Base-by-base conservation (phyloP, 2,888 invertebrate species). In the Pammene fasciana region DNA sequence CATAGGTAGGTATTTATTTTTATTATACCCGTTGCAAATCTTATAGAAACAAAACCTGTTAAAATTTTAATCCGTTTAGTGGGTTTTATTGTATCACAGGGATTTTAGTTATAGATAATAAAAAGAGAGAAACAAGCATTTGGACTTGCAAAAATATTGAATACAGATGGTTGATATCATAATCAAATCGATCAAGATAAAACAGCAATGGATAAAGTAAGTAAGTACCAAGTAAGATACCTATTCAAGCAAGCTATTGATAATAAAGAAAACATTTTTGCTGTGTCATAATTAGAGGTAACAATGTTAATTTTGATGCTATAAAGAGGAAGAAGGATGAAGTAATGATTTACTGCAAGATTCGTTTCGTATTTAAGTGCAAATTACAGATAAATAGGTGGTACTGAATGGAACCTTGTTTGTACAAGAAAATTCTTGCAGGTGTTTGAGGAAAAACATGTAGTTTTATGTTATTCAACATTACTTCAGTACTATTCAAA, bases 21-120 rank as follows among this genome's bases (percentile, higher is more conserved):
- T 50, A 50, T 66, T 52, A 52, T 34, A 34, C 13, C 34, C 34
- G 45, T 36, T n/a, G n/a, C 59, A 57, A 57, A 66, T 59, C 34
- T 62, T 38, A 6, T 50, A 50, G 41, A 48, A 26, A 50, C 46
- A 36, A 65, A 38, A 18, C 41, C 16, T 57, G 16, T 48, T 48
- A 16, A 50, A 13, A 38, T 50, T 18, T 50, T 36, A 45, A 34
- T 46, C 46, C 2, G 8, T 59, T 60, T 34, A 34, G 34, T 45
- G 11, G 26, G 11, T 36, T 60, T 60, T 36, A 60, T 48, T 60
- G 46, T 16, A n/a, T 43, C 18, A 34, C 16, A 10, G 16, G 46
- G 9, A 41, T 18, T 48, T 14, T 46, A 16, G 16, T 8, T 43
- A 10, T 0, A 45, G 26, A 26, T 9, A 43, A 16, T 13, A 18